Conservation (phyloP, 1,140 invertebrate species). For the Sycophila sp. region DNA sequence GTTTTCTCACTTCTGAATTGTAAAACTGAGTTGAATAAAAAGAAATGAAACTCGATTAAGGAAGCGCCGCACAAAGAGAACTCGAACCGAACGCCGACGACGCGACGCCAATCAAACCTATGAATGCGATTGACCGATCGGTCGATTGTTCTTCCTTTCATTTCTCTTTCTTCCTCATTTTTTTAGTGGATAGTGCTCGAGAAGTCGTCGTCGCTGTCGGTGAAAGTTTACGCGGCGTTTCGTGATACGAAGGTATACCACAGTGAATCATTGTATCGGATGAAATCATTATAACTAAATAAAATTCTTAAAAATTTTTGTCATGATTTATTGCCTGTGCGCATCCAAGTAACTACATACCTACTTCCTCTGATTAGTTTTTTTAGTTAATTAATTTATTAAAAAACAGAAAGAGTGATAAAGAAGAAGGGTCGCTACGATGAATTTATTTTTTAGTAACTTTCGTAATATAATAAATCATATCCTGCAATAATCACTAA, state of each 20-base stretch:
- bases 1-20: conserved; percentile 35
- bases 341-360: neutral
- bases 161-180: conserved; percentile 31
- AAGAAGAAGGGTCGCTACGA: too few relatives aligned
- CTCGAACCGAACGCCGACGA: conserved; percentile 23
- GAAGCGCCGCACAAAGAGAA: conserved; percentile 16
- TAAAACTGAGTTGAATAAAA: conserved; percentile 23
- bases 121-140: conserved; percentile 33
- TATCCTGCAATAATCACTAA: too few relatives aligned
- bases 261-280: conserved; percentile 65
- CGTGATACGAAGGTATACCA: conserved; percentile 62
- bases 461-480: too few relatives aligned
- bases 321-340: conserved; percentile 15
- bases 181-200: too few relatives aligned
- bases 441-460: too few relatives aligned
- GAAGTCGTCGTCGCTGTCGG: conserved; percentile 39
- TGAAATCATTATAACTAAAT: conserved; percentile 66
- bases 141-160: conserved; percentile 33
- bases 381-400: too few relatives aligned
- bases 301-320: conserved; percentile 61
- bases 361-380: too few relatives aligned
- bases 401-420: too few relatives aligned
- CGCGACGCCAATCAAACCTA: too few relatives aligned
- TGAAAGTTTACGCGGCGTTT: conserved; percentile 52
- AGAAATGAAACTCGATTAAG: neutral